Percentiles rank a stretch among this genome's conserved stretches.
Conservation (phyloP, 2,797 vertebrate genomes). For the Eupleurogrammus muticus region DNA sequence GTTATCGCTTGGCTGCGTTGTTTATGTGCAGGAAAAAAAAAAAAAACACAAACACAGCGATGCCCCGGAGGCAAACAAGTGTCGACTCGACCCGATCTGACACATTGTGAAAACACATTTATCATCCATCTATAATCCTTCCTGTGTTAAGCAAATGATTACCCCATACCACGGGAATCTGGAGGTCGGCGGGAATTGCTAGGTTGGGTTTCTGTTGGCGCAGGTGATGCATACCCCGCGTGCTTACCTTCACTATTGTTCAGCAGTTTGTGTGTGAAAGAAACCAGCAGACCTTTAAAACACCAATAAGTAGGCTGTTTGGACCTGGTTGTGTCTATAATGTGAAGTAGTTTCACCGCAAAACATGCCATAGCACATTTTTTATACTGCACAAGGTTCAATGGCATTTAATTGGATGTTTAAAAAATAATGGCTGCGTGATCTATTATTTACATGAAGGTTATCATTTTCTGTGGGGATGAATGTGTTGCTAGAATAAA, state of each 20-base stretch:
- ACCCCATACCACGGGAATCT: conserved; percentile 78
- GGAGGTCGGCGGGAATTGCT: conserved; percentile 78
- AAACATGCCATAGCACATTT: conserved; percentile 73
- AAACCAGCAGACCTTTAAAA: conserved; percentile 70
- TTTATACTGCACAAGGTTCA: conserved; percentile 34
- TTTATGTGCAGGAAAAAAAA: conserved; percentile 45
- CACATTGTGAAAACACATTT: conserved; percentile 74
- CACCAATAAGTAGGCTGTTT: conserved; percentile 75
- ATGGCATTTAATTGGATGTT: conserved; percentile 67
- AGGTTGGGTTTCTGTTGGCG: conserved; percentile 83
- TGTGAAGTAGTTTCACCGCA: conserved; percentile 59
- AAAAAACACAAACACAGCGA: conserved; percentile 69
- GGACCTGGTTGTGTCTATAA: conserved; percentile 34
- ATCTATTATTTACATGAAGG: conserved; percentile 62
- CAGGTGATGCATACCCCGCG: conserved; percentile 73
- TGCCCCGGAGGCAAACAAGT: conserved; percentile 70
- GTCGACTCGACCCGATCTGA: conserved; percentile 68
- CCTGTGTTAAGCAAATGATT: conserved; percentile 81
- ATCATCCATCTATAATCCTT: conserved; percentile 79
- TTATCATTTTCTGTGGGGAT: conserved; percentile 53
- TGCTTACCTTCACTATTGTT: conserved; percentile 71
- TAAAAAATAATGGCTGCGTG: conserved; percentile 58
- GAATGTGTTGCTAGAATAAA: conserved; percentile 39
- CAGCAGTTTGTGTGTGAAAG: conserved; percentile 56
- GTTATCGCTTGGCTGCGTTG: too few relatives aligned